A percentile compares a stretch with the other conserved stretches of the same genome.
Conservation (phyloP, 2,888 invertebrate genomes). For the Agrochola lota region DNA sequence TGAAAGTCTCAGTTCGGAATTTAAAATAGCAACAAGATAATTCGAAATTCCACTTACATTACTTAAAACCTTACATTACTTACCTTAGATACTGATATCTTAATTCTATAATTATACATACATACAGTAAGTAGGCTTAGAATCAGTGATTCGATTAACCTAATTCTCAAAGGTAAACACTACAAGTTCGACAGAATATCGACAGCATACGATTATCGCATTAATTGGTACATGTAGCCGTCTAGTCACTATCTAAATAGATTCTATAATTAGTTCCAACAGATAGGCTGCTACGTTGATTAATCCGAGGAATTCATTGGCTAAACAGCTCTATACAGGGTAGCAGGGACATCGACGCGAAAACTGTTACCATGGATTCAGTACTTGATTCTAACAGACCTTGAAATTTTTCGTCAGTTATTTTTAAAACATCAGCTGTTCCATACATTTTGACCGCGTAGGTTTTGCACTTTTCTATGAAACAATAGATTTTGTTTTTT, state of each 20-base stretch:
- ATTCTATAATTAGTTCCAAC: slow-evolving; percentile 32
- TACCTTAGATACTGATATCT: not conserved
- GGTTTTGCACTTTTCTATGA: too few relatives aligned
- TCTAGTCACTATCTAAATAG: slow-evolving; percentile 27
- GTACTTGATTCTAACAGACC: too few relatives aligned
- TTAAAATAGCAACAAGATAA: not conserved
- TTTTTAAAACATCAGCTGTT: too few relatives aligned
- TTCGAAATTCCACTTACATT: not conserved
- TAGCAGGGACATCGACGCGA: too few relatives aligned
- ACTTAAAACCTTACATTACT: not conserved
- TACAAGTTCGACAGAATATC: slow-evolving; percentile 26
- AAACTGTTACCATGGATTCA: too few relatives aligned
- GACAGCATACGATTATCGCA: slow-evolving; percentile 39
- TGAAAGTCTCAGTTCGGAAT: not conserved
- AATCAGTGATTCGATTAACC: slow-evolving; percentile 33
- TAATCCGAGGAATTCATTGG: not conserved
- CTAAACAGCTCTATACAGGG: not conserved
- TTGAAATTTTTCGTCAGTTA: too few relatives aligned
- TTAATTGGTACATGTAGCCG: slow-evolving; percentile 38
- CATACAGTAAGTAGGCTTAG: not conserved
- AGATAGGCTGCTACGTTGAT: slow-evolving; percentile 16
- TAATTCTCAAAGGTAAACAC: slow-evolving; percentile 21
- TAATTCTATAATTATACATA: slow-evolving; percentile 15
- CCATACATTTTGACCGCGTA: too few relatives aligned
- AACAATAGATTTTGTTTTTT: too few relatives aligned